Base-by-base conservation (phyloP, 2,113 vertebrate species). In the Pelusios castaneus region DNA sequence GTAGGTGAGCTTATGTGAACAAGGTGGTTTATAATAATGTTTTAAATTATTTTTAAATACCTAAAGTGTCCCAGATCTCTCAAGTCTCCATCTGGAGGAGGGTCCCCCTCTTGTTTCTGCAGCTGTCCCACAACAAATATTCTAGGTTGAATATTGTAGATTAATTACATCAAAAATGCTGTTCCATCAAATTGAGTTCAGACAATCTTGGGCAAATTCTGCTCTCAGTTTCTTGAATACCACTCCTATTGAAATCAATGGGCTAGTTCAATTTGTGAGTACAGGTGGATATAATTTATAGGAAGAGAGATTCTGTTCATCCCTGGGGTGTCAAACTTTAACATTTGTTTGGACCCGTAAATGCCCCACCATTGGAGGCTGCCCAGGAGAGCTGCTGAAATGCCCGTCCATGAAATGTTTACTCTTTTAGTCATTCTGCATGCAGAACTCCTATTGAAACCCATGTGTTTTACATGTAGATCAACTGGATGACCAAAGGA, bases 51-150 rank as follows among this genome's bases (percentile, higher is more conserved):
- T 89, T 67, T 25, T 43, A 54, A 82, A n/a, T 89, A 12, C 2
- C 10, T 87, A 4, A 9, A 43, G 24, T 43, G 70, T 25, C 25
- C 77, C 60, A 67, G 7, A n/a, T 60, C 27, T 80, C 27, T 7
- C 24, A n/a, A 14, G 0, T 29, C 21, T 90, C 89, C 56, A 24
- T 67, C 76, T 24, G 82, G 4, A 1, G 2, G 8, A 88, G 13
- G 6, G 3, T 89, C 19, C 52, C 52, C 19, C 22, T 25, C 41
- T 24, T 41, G 70, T 22, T 75, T 75, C 34, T 25, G 22, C 38
- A 75, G 88, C 27, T 21, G 86, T 96, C 75, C 25, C 24, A 27
- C 47, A 73, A 84, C 22, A 70, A 75, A 63, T 87, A 83, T 43
- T 10, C 47, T 21, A 60, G 0, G 63, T 49, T 49, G 55, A 81